Evolutionary conservation across 1,140 invertebrate species (phyloP).

Genomic region (Brachionus calyciflorus): DNA sequence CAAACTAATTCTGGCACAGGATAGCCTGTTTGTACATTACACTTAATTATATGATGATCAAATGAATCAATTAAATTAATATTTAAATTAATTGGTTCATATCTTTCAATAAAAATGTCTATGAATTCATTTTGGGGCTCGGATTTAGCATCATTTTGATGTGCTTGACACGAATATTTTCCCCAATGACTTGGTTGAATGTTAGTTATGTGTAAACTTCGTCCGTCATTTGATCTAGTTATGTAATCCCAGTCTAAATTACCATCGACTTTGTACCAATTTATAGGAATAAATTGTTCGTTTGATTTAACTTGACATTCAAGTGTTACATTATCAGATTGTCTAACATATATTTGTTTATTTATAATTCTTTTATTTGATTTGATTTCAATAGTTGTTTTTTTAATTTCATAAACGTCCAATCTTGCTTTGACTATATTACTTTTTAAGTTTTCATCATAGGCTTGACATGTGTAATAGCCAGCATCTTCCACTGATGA

Average conservation of each 20-base stretch:
- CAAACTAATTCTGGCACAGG: neutral
- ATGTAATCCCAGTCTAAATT: neutral
- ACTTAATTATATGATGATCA: neutral
- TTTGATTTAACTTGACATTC: neutral
- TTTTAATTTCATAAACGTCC: neutral
- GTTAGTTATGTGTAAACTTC: neutral
- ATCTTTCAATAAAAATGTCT: neutral
- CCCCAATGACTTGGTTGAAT: slow-evolving; percentile 18
- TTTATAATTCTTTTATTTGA: neutral
- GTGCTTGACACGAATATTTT: neutral
- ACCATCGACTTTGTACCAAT: neutral
- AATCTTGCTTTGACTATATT: neutral
- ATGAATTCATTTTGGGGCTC: neutral
- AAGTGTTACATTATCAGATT: neutral
- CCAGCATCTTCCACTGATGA: slow-evolving; percentile 1
- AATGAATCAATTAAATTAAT: neutral
- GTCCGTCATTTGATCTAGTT: neutral
- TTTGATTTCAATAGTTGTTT: neutral
- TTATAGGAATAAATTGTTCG: neutral
- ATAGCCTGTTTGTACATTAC: neutral
- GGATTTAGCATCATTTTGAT: neutral
- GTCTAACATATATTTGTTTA: neutral
- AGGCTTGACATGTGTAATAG: slow-evolving; percentile 25
- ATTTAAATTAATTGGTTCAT: neutral
- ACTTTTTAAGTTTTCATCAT: neutral